These are phyloP conservation scores for Lagocephalus sceleratus DNA, from an alignment of 2,797 vertebrate species.

Conservation along the genomic window DNA sequence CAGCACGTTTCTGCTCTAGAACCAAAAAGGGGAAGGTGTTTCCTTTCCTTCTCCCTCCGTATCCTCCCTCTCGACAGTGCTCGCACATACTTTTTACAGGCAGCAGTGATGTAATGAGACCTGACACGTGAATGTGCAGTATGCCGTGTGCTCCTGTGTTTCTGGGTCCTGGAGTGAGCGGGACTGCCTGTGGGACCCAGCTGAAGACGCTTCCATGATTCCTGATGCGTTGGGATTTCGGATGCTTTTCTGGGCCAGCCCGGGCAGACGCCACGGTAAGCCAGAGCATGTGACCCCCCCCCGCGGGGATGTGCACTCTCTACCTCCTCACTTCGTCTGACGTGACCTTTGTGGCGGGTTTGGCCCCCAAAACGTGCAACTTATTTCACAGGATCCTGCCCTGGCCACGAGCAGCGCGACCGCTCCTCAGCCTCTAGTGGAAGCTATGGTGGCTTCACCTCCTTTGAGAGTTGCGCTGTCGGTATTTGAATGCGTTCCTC, in stretches of 20 bases:
- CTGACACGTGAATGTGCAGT: constrained; percentile 14
- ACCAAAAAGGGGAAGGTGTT: constrained; percentile 53
- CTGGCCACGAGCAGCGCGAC: no score
- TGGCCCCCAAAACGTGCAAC: no score
- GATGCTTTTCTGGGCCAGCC: constrained; percentile 15
- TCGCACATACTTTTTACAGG: constrained; percentile 13
- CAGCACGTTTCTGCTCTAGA: constrained; percentile 47
- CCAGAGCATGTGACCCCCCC: constrained; percentile 2
- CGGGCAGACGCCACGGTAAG: constrained; percentile 32
- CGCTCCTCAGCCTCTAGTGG: no score
- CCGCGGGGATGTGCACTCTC: background rate
- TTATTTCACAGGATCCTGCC: background rate
- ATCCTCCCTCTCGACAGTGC: constrained; percentile 21
- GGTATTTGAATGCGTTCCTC: no score
- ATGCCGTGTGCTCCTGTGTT: constrained; percentile 12
- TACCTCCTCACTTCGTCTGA: background rate
- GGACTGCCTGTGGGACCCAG: background rate
- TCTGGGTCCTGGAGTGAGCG: constrained; percentile 1
- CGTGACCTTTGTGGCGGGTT: no score
- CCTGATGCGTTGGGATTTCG: background rate
- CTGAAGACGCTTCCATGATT: constrained; percentile 8
- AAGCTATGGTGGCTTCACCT: no score
- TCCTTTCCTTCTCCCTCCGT: background rate
- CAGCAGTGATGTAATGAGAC: constrained; percentile 36
- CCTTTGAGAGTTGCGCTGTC: no score